phyloP scores from a whole-genome alignment of 2,888 invertebrate species.

The Apodemia mormo region DNA sequence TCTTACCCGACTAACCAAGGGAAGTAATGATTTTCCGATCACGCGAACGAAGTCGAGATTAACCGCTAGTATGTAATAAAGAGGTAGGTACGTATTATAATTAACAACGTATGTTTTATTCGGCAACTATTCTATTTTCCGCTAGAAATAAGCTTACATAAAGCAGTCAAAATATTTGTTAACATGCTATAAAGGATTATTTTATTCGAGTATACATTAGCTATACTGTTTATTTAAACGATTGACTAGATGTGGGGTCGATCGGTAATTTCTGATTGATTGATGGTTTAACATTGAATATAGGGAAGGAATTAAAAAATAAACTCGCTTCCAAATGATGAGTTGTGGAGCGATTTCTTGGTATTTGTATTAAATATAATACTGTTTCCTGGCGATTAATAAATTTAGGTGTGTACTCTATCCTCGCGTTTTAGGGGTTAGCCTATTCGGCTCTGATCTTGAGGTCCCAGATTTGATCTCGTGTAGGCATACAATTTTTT shows the following conservation, averaged over 20 bases:
- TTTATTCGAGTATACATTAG: slow-evolving; percentile 19
- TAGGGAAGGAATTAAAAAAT: slow-evolving; percentile 25
- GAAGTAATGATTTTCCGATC: too few species aligned
- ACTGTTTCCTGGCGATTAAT: slow-evolving; percentile 14
- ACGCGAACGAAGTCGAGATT: too few species aligned
- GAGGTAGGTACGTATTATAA: background rate
- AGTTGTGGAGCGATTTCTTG: slow-evolving; percentile 14
- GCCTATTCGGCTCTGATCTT: too few species aligned
- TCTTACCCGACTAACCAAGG: too few species aligned
- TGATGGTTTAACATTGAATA: slow-evolving; percentile 19
- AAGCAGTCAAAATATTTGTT: slow-evolving; percentile 27
- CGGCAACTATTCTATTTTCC: slow-evolving; percentile 11
- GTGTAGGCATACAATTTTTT: too few species aligned
- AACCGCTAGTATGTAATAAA: too few species aligned
- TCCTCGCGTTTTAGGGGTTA: too few species aligned
- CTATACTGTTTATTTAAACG: slow-evolving; percentile 20
- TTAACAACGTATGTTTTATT: background rate
- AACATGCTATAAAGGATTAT: slow-evolving; percentile 24
- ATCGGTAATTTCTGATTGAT: slow-evolving; percentile 22
- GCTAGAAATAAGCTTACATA: slow-evolving; percentile 10
- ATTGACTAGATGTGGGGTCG: slow-evolving; percentile 15
- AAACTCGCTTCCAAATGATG: slow-evolving; percentile 21
- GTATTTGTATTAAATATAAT: slow-evolving; percentile 21
- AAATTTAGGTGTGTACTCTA: background rate
- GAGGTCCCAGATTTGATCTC: too few species aligned